Conservation (phyloP, 2,888 invertebrate genomes). For the Oeneis ivallda region DNA sequence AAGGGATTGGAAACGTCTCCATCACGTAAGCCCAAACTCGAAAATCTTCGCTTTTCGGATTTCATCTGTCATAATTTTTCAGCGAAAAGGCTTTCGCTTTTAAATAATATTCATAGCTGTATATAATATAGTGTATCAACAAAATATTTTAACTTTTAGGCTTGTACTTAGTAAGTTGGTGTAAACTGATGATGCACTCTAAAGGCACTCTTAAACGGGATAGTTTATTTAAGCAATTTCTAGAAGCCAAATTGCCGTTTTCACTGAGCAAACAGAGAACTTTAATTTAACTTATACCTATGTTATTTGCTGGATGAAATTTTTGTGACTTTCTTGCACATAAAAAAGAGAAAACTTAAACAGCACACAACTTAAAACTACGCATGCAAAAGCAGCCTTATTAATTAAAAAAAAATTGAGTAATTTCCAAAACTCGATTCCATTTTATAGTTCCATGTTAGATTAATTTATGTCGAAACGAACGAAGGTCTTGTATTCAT, state of each 20-base stretch:
- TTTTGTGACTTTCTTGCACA: background rate
- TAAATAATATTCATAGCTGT: slow-evolving; percentile 49
- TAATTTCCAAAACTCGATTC: slow-evolving; percentile 13
- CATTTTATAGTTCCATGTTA: slow-evolving; percentile 37
- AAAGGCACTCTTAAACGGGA: background rate
- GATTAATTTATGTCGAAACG: slow-evolving; percentile 54
- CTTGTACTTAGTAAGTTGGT: background rate
- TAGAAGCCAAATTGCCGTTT: background rate
- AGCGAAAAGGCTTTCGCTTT: slow-evolving; percentile 50
- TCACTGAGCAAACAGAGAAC: background rate
- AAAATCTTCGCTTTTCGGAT: slow-evolving; percentile 64
- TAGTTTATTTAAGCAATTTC: background rate
- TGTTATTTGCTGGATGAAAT: background rate
- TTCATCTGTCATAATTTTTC: slow-evolving; percentile 71
- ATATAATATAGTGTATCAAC: background rate
- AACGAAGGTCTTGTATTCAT: slow-evolving; percentile 52
- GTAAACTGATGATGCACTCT: slow-evolving; percentile 5
- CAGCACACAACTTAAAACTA: too few species aligned
- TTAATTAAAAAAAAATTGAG: background rate
- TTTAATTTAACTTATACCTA: too few species aligned
- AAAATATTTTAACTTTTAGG: background rate
- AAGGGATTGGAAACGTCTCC: slow-evolving; percentile 62
- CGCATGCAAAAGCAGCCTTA: too few species aligned
- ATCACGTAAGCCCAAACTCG: slow-evolving; percentile 61
- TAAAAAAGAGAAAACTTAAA: too few species aligned